Evolutionary conservation across 1,140 invertebrate genomes (phyloP).

Genomic region (Ctenoplectra terminalis): DNA sequence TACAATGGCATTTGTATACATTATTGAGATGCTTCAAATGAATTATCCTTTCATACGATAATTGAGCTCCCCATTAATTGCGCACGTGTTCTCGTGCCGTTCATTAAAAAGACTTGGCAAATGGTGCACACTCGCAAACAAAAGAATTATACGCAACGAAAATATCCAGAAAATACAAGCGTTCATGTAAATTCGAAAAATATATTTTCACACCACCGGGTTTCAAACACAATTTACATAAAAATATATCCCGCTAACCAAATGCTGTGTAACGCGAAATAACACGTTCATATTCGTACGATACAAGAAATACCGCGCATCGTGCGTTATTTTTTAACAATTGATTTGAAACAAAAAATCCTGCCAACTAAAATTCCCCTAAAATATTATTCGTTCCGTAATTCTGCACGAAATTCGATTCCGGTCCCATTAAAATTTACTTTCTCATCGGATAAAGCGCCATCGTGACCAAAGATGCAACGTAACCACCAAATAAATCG

Average conservation of each 20-base stretch:
- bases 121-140: not conserved
- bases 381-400: not conserved
- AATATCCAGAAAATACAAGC: too few relatives aligned
- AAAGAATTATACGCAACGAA: not conserved
- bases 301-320: not conserved
- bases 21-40: not conserved
- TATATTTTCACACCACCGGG: not conserved
- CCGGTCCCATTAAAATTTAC: not conserved
- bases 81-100: not conserved
- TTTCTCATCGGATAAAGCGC: not conserved
- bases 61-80: not conserved
- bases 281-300: not conserved
- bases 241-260: not conserved
- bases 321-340: not conserved
- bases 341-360: too few relatives aligned
- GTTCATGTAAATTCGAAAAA: not conserved
- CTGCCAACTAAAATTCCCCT: too few relatives aligned
- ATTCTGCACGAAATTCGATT: not conserved
- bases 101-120: not conserved
- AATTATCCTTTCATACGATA: not conserved
- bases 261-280: not conserved
- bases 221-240: not conserved
- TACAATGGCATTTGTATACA: not conserved
- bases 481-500: conserved; percentile 2
- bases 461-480: too few relatives aligned